A percentile compares a stretch with the other conserved stretches of the same genome.
phyloP scores from a whole-genome alignment of 2,797 vertebrate species.

The Chelon labrosus region DNA sequence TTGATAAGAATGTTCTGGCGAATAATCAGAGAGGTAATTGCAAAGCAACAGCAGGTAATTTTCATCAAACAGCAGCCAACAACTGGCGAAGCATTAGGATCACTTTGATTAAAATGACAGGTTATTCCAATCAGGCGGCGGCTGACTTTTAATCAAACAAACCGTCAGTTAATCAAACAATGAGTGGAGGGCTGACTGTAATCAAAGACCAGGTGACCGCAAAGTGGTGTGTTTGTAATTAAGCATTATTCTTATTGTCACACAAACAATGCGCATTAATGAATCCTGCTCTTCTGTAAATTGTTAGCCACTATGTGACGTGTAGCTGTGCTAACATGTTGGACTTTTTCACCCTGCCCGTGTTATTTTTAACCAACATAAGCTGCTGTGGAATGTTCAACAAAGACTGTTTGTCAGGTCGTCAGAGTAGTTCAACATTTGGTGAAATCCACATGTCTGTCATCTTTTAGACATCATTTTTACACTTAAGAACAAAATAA shows the following conservation, averaged over 20 bases:
- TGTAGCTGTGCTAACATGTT: background rate
- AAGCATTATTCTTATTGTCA: conserved; percentile 37
- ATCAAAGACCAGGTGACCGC: conserved; percentile 54
- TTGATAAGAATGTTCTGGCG: conserved; percentile 45
- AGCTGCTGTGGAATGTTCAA: no score
- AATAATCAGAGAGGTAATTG: conserved; percentile 70
- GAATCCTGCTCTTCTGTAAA: conserved; percentile 7
- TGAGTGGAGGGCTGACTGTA: conserved; percentile 44
- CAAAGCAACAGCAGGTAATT: conserved; percentile 62
- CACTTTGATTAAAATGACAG: conserved; percentile 68
- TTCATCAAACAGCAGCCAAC: conserved; percentile 67
- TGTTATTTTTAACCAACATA: no score
- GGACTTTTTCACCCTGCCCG: background rate
- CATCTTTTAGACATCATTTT: no score
- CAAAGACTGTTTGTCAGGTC: background rate
- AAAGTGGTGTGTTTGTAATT: conserved; percentile 27
- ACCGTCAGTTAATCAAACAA: conserved; percentile 65
- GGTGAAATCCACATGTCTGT: background rate
- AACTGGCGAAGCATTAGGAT: conserved; percentile 15
- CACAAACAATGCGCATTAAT: conserved; percentile 34
- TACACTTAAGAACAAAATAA: background rate
- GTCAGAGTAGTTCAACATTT: background rate
- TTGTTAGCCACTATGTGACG: background rate
- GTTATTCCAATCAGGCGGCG: conserved; percentile 70
- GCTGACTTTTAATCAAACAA: conserved; percentile 73